A percentile compares a stretch with the other conserved stretches of the same genome.
phyloP scores from a whole-genome alignment of 1,140 invertebrate species.

The Thalassaphorura encarpata region DNA sequence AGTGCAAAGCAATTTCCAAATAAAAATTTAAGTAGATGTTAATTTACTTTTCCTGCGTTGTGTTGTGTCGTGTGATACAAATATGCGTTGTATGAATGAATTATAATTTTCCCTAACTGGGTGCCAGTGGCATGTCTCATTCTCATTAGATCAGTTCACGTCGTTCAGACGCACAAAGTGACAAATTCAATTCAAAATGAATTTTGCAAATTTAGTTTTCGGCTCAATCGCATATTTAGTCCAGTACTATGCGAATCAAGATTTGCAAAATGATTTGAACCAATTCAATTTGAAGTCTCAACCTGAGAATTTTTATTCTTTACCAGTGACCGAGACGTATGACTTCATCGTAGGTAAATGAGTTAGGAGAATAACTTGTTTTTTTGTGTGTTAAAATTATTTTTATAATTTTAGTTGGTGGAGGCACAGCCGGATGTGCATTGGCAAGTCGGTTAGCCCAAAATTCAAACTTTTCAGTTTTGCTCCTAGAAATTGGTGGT shows the following conservation, averaged over 20 bases:
- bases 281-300: neutral
- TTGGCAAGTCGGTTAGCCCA: neutral
- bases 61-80: too few species aligned
- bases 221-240: neutral
- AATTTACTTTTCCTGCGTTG: too few species aligned
- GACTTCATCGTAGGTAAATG: constrained; percentile 3
- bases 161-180: too few species aligned
- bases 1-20: too few species aligned
- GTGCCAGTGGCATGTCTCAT: too few species aligned
- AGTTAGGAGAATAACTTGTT: neutral
- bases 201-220: neutral
- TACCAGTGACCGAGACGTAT: neutral
- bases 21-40: too few species aligned
- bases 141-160: too few species aligned
- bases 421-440: constrained; percentile 1
- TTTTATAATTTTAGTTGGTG: neutral
- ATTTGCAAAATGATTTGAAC: neutral
- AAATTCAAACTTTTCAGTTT: constrained; percentile 2
- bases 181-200: too few species aligned
- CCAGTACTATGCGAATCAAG: neutral
- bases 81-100: too few species aligned
- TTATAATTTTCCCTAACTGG: too few species aligned
- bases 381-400: neutral
- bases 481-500: constrained; percentile 3
- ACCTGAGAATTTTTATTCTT: neutral